Conservation (phyloP, 1,140 invertebrate species). For the Proctacanthus coquilletti region DNA sequence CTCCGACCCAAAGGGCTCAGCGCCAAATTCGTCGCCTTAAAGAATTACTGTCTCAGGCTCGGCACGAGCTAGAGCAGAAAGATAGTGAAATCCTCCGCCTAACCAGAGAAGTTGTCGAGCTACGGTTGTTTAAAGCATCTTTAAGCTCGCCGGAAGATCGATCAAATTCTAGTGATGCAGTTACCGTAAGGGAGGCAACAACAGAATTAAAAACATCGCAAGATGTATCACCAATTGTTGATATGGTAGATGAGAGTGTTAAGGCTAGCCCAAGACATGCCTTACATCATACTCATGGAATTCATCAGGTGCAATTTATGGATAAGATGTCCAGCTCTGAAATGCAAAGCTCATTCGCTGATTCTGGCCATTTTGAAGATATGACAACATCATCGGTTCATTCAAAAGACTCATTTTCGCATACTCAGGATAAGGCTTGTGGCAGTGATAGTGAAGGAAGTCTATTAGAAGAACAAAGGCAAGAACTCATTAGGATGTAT, state of each 20-base stretch:
- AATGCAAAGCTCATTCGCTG: constrained; percentile 56
- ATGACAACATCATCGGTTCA: constrained; percentile 51
- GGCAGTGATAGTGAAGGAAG: constrained; percentile 29
- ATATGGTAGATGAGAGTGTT: constrained; percentile 28
- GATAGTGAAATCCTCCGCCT: constrained; percentile 63
- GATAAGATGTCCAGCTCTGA: constrained; percentile 21
- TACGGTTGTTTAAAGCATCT: constrained; percentile 60
- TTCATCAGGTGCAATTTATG: constrained; percentile 14
- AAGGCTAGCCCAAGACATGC: constrained; percentile 33
- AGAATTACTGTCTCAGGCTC: constrained; percentile 50
- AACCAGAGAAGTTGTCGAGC: constrained; percentile 66
- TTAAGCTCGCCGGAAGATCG: constrained; percentile 54
- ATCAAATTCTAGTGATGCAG: constrained; percentile 56
- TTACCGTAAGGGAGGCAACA: constrained; percentile 51
- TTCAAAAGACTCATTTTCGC: constrained; percentile 48
- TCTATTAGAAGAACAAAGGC: constrained; percentile 42
- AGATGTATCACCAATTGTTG: constrained; percentile 30
- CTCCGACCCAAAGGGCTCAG: constrained; percentile 69
- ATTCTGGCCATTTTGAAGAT: constrained; percentile 76
- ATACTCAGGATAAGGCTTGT: constrained; percentile 36
- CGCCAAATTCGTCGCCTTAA: constrained; percentile 58
- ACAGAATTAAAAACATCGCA: constrained; percentile 32
- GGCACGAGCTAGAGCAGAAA: constrained; percentile 59
- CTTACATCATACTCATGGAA: constrained; percentile 15
- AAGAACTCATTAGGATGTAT: constrained; percentile 49